Evolutionary conservation across 2,797 vertebrate genomes (phyloP).

Genomic region (Ataeniobius toweri): DNA sequence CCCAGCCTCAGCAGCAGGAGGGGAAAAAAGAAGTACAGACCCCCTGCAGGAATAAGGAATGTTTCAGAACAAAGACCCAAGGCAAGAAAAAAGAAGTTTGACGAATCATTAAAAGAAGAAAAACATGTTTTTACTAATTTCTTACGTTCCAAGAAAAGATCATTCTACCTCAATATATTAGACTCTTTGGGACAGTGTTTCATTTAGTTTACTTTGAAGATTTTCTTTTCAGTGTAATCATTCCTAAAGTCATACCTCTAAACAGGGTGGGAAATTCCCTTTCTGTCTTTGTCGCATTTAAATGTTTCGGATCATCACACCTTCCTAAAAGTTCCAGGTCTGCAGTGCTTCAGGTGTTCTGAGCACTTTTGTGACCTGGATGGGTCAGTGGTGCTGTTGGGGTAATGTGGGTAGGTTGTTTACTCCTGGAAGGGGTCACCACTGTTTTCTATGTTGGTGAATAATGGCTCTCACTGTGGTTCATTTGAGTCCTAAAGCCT

Average conservation of each 20-base stretch:
- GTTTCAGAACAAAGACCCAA: slow-evolving; percentile 56
- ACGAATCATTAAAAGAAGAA: slow-evolving; percentile 13
- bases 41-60: slow-evolving; percentile 52
- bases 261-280: background rate
- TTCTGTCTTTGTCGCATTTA: too few species aligned
- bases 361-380: too few species aligned
- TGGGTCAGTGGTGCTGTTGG: too few species aligned
- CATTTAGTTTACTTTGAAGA: background rate
- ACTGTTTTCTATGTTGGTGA: too few species aligned
- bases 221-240: too few species aligned
- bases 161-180: too few species aligned
- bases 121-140: slow-evolving; percentile 25
- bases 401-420: too few species aligned
- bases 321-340: background rate
- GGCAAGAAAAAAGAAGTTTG: slow-evolving; percentile 30
- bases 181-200: background rate
- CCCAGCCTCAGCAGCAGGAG: slow-evolving; percentile 35
- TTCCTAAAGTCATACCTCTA: background rate
- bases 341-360: background rate
- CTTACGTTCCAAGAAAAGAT: background rate
- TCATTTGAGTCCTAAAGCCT: too few species aligned
- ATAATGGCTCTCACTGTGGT: too few species aligned
- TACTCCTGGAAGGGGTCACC: too few species aligned
- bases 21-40: slow-evolving; percentile 6
- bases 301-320: too few species aligned